Base-by-base conservation (phyloP, 2,888 invertebrate species). In the Marasmarcha lunaedactyla region DNA sequence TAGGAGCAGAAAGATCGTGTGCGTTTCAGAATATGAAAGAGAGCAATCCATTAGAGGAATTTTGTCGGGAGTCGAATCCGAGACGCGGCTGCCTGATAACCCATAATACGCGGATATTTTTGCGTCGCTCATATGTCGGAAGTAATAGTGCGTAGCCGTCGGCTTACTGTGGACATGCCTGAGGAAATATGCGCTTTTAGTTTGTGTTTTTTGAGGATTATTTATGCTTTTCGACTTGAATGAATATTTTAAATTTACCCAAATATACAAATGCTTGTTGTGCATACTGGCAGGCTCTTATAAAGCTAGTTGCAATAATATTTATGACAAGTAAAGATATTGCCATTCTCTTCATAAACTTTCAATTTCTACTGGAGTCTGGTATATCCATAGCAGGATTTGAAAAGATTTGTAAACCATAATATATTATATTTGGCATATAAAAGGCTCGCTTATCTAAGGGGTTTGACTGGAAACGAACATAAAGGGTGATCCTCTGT, bases 391-490 rank as follows among this genome's bases (percentile, higher is more conserved):
- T 20, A 20, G 7, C 20, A 20, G 20, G 20, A 20, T 20, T 20
- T 20, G 20, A 48, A 40, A 48, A 60, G 73, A 74, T 76, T 78
- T 78, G 77, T 71, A 79, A 78, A 78, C 74, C 78, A 81, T 79
- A 81, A 83, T 83, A 83, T 83, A 81, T 83, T 81, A 83, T 83
- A 83, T 83, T 83, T 79, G 83, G 78, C 83, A 79, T 83, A 83
- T 83, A 81, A 83, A 83, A 83, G 81, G 81, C 83, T 72, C 79
- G 79, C 81, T 81, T 83, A 83, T 83, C 83, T 81, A 81, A 81
- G 81, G 83, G 83, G 83, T 83, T 83, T 83, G 83, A 77, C 81
- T 81, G 79, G 78, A 77, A 81, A 77, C 77, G 79, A 83, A 79
- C 83, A 81, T 81, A 83, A 83, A 83, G 83, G 83, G 83, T 83